phyloP scores from a whole-genome alignment of 2,888 invertebrate species.

The Callyntrura guangdongensis region DNA sequence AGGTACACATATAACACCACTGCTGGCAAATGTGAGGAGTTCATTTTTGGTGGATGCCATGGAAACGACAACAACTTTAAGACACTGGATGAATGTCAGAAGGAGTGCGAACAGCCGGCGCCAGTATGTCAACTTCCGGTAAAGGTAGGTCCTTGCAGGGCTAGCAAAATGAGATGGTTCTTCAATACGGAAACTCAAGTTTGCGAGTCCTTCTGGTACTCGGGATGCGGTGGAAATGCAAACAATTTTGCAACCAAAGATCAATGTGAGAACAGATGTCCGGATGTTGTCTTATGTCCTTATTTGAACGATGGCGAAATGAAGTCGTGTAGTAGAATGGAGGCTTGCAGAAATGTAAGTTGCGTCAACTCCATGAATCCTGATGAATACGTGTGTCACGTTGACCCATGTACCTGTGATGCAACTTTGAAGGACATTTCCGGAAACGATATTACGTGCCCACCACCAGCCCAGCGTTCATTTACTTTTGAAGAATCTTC shows the following conservation, averaged over 20 bases:
- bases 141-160: conserved; percentile 88
- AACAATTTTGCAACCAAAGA: conserved; percentile 94
- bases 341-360: conserved; percentile 85
- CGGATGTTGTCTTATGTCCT: conserved; percentile 85
- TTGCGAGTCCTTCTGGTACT: conserved; percentile 90
- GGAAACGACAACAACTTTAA: conserved; percentile 86
- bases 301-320: conserved; percentile 84
- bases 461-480: conserved; percentile 32
- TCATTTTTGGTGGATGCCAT: conserved; percentile 86
- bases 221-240: conserved; percentile 93
- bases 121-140: conserved; percentile 91
- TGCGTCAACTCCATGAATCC: conserved; percentile 84
- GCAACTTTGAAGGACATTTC: conserved; percentile 75
- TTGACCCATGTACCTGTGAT: conserved; percentile 85
- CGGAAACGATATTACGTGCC: conserved; percentile 71
- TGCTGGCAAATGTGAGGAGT: conserved; percentile 85
- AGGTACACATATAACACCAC: conserved; percentile 86
- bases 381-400: conserved; percentile 85
- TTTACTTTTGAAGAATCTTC: conserved; percentile 30
- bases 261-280: conserved; percentile 89
- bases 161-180: conserved; percentile 88
- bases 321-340: conserved; percentile 85
- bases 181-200: conserved; percentile 92
- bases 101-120: conserved; percentile 82
- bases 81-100: conserved; percentile 85